Evolutionary conservation across 2,113 vertebrate genomes (phyloP), one percentile per base, ranked within the genome.

Genomic region (Brienomyrus longianalis): DNA sequence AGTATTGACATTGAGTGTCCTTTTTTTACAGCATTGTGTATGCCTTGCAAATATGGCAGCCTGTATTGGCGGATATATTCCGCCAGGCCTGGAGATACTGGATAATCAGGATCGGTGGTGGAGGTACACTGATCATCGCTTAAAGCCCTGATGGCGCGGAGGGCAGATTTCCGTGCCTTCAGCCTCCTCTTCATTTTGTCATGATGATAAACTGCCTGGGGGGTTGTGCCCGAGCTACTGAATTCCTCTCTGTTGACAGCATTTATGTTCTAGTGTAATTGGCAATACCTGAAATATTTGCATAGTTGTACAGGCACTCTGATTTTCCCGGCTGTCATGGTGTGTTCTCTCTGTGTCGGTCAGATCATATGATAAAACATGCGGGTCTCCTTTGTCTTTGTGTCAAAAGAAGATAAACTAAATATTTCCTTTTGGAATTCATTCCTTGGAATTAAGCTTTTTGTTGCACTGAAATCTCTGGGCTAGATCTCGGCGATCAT

Each of bases 91-190:
- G 27, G 27, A 59, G 31, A 50, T 77, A 27, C 48, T 52, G 85
- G 89, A 90, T 80, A 86, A 51, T 87, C 84, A 77, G 45, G 89
- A 80, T 90, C 45, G 10, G n/a, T 19, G 31, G n/a, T 31, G 5
- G 3, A 15, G 59, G 15, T 5, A 27, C 10, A 4, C 23, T n/a
- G 59, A 62, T 23, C 21, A n/a, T n/a, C 23, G 0, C 23, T 62
- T 23, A 10, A 2, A 62, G 23, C 59, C 59, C 8, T 62, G 56
- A 70, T 70, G 21, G 4, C 51, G n/a, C 23, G 43, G n/a, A 86
- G 7, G 47, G 23, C 43, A 86, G 84, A 51, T 51, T 27, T 86
- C 21, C 3, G 10, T 86, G n/a, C 48, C 47, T 23, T 11, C 31
- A 74, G 66, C 66, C 66, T 74, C 66, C 7, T 17, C 27, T 35